These are phyloP conservation scores for Heliothis subflexa DNA, from an alignment of 1,140 invertebrate genomes.

Conservation along the genomic window DNA sequence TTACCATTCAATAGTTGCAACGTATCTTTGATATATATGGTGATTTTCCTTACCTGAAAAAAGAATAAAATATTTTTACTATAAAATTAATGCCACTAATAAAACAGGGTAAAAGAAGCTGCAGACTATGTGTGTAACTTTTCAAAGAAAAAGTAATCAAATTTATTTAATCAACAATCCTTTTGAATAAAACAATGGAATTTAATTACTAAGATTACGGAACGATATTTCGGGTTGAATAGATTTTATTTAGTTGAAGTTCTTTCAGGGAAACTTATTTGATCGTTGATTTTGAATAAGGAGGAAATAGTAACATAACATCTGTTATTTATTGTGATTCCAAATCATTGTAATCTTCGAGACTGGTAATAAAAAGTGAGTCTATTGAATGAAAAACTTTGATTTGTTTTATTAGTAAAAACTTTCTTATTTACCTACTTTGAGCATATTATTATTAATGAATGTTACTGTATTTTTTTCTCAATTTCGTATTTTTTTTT, in stretches of 20 bases:
- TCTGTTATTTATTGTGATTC: too few species aligned
- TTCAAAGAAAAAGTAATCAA: not conserved
- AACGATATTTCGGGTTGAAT: not conserved
- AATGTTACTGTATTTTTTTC: too few species aligned
- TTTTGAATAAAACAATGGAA: not conserved
- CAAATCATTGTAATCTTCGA: too few species aligned
- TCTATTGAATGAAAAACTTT: too few species aligned
- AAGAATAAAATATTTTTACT: not conserved
- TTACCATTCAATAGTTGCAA: too few species aligned
- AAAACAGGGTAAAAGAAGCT: too few species aligned
- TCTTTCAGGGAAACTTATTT: not conserved
- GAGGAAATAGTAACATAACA: too few species aligned
- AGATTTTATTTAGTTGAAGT: not conserved
- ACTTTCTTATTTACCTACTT: too few species aligned
- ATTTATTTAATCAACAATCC: not conserved
- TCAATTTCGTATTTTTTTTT: too few species aligned
- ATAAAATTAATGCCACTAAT: not conserved
- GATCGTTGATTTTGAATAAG: not conserved
- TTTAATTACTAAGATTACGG: not conserved
- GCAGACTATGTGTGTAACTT: not conserved
- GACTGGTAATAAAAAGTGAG: too few species aligned
- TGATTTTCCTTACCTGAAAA: conserved; percentile 14
- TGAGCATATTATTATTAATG: too few species aligned
- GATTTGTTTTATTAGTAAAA: too few species aligned
- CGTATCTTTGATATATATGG: not conserved